Conservation (phyloP, 2,888 invertebrate species). For the Halictus ligatus region DNA sequence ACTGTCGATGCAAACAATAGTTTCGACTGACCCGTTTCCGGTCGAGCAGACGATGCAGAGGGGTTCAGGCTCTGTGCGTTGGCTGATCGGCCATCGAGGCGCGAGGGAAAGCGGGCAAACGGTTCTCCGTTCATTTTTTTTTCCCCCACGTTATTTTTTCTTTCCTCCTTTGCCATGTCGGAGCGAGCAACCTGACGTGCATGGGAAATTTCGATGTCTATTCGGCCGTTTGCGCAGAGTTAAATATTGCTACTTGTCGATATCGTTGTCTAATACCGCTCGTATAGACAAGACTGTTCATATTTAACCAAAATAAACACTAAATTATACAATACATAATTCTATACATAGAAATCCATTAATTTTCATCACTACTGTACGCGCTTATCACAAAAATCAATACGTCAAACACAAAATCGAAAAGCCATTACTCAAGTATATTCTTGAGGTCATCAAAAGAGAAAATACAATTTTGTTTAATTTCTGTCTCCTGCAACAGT, state of each 20-base stretch:
- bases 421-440: too few relatives aligned
- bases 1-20: constrained; percentile 40
- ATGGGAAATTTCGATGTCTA: neutral
- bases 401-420: too few relatives aligned
- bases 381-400: too few relatives aligned
- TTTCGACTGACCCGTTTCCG: constrained; percentile 65
- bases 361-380: too few relatives aligned
- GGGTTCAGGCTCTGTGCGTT: constrained; percentile 24
- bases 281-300: neutral
- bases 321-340: too few relatives aligned
- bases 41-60: constrained; percentile 46
- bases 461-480: too few relatives aligned
- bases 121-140: constrained; percentile 10
- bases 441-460: too few relatives aligned
- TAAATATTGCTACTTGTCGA: neutral
- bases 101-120: constrained; percentile 28
- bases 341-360: too few relatives aligned
- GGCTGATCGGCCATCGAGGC: constrained; percentile 25
- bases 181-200: neutral
- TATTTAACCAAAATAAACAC: neutral
- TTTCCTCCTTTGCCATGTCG: neutral
- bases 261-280: neutral
- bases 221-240: neutral
- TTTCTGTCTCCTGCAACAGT: too few relatives aligned
- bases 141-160: constrained; percentile 9